phyloP scores from a whole-genome alignment of 2,888 invertebrate species.

The Drosophila lutescens region DNA sequence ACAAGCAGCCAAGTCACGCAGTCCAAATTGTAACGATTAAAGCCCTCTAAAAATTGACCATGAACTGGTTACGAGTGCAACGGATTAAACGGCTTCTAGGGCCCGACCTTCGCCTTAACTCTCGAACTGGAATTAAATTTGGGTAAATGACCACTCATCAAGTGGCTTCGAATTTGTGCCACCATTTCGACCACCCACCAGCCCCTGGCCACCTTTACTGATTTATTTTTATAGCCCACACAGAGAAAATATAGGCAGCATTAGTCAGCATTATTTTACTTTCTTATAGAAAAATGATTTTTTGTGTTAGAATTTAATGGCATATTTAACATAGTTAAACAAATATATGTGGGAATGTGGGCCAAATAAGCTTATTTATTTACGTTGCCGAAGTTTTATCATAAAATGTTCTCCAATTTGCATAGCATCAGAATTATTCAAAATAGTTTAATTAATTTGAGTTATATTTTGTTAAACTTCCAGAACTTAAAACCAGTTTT shows the following conservation, averaged over 20 bases:
- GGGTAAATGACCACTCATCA: conserved; percentile 40
- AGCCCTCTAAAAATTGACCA: conserved; percentile 23
- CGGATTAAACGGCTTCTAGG: conserved; percentile 1
- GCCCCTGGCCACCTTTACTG: conserved; percentile 23
- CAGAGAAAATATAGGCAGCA: conserved; percentile 1
- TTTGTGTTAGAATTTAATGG: neutral
- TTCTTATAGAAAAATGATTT: neutral
- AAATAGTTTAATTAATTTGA: too few relatives aligned
- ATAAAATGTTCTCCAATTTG: too few relatives aligned
- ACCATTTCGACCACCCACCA: conserved; percentile 30
- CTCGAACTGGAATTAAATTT: conserved; percentile 37
- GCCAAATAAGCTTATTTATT: too few relatives aligned
- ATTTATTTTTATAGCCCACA: conserved; percentile 36
- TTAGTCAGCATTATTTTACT: neutral
- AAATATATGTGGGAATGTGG: too few relatives aligned
- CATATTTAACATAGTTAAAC: too few relatives aligned
- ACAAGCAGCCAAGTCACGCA: conserved; percentile 32
- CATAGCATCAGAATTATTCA: too few relatives aligned
- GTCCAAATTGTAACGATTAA: conserved; percentile 33
- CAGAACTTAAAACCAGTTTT: too few relatives aligned
- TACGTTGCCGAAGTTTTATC: too few relatives aligned
- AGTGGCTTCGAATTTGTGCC: conserved; percentile 36
- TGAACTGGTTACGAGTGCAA: conserved; percentile 41
- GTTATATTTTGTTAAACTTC: too few relatives aligned
- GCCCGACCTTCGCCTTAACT: conserved; percentile 62